A percentile compares a stretch with the other conserved stretches of the same genome.
These are phyloP conservation scores for Ammospiza nelsoni DNA, from an alignment of 2,113 vertebrate species.

Conservation along the genomic window DNA sequence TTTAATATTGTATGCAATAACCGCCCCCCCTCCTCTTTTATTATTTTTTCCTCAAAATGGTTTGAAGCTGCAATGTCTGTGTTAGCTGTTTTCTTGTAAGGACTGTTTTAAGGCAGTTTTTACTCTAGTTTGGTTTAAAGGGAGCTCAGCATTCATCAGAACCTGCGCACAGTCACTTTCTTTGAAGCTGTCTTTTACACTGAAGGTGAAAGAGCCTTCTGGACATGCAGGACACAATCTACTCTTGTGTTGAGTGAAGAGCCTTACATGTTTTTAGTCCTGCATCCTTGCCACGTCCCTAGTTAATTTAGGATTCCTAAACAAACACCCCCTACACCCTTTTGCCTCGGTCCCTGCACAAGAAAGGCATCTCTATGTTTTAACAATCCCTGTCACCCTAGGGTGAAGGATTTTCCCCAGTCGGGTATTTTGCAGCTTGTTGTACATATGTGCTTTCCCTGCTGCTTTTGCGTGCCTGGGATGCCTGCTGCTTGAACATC, in stretches of 20 bases:
- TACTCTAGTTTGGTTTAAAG: constrained; percentile 27
- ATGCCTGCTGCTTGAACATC: background rate
- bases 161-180: constrained; percentile 6
- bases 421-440: background rate
- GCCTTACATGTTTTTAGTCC: background rate
- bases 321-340: background rate
- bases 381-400: background rate
- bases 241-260: background rate
- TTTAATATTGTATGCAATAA: constrained; percentile 69
- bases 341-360: background rate
- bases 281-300: background rate
- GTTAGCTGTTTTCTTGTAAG: constrained; percentile 48
- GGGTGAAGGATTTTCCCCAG: background rate
- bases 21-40: background rate
- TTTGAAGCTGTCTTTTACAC: constrained; percentile 51
- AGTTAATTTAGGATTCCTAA: background rate
- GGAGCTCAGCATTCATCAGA: constrained; percentile 48
- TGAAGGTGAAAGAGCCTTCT: constrained; percentile 29
- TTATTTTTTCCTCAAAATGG: constrained; percentile 19
- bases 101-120: constrained; percentile 39
- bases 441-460: background rate
- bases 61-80: constrained; percentile 24
- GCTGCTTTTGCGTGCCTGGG: background rate
- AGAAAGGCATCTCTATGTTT: background rate
- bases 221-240: background rate